Percentiles rank a stretch among this genome's conserved stretches.
These are phyloP conservation scores for Caenorhabditis latens DNA, from an alignment of 1,140 invertebrate species.

Conservation along the genomic window DNA sequence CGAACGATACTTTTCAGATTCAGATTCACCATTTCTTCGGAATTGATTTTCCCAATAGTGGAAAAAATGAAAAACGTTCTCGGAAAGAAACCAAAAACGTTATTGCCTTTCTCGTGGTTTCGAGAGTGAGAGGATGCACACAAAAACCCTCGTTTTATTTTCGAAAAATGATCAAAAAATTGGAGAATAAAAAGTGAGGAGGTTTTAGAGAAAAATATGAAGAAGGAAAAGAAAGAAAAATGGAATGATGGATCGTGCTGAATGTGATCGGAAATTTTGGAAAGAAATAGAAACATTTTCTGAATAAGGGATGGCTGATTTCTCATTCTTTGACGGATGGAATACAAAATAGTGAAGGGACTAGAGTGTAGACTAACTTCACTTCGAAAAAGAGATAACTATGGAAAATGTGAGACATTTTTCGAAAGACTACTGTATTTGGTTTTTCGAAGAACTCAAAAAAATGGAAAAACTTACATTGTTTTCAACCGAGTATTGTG, in stretches of 20 bases:
- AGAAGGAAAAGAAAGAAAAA: too few species aligned
- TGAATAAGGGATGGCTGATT: not conserved
- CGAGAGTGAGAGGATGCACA: not conserved
- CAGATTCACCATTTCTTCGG: conserved; percentile 37
- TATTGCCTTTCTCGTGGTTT: conserved; percentile 34
- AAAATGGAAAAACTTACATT: not conserved
- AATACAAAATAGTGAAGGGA: not conserved
- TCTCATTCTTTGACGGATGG: not conserved
- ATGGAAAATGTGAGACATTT: too few species aligned
- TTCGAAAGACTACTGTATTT: not conserved
- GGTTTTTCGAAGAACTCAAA: not conserved
- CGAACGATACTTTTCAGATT: conserved; percentile 34
- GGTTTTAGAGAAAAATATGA: not conserved
- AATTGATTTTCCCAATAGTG: too few species aligned
- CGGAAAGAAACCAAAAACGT: not conserved
- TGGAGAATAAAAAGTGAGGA: not conserved
- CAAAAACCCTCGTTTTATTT: conserved; percentile 53
- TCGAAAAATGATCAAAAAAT: conserved; percentile 46
- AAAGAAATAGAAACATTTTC: not conserved
- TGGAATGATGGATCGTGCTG: not conserved
- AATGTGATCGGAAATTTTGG: conserved; percentile 29
- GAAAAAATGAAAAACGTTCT: not conserved
- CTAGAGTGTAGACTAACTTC: too few species aligned
- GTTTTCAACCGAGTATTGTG: not conserved
- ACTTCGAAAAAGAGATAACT: too few species aligned